Conservation (phyloP, 2,797 vertebrate genomes). For the Ciconia nigra region DNA sequence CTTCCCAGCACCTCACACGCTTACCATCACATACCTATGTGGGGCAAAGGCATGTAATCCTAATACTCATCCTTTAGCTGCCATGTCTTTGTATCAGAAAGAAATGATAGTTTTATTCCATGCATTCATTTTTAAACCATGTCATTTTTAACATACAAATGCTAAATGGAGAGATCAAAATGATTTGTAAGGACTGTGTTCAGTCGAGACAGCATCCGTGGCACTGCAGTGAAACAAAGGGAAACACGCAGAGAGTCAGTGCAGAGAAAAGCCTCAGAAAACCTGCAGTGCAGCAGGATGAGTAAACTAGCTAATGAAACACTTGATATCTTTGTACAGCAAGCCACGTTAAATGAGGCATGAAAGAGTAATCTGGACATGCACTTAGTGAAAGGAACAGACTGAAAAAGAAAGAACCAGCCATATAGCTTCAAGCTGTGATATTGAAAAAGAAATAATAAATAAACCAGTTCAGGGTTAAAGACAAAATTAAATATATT, state of each 20-base stretch:
- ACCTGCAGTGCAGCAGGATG: slow-evolving; percentile 61
- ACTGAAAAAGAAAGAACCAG: background rate
- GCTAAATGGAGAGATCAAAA: slow-evolving; percentile 1
- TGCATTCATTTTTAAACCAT: background rate
- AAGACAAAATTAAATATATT: background rate
- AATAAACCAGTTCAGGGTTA: background rate
- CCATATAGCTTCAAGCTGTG: slow-evolving; percentile 10
- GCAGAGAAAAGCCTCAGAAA: slow-evolving; percentile 46
- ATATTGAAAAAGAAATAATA: slow-evolving; percentile 4
- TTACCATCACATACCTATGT: fast-evolving
- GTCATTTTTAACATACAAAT: background rate
- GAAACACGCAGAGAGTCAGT: background rate
- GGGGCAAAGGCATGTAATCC: background rate
- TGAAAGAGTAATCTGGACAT: slow-evolving; percentile 58
- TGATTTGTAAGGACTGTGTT: background rate
- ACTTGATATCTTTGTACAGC: slow-evolving; percentile 48
- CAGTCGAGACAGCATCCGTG: background rate
- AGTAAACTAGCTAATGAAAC: slow-evolving; percentile 47
- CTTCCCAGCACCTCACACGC: background rate
- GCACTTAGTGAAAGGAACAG: slow-evolving; percentile 22
- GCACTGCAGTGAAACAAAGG: background rate
- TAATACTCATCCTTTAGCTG: background rate
- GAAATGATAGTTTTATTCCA: background rate
- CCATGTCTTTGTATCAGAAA: background rate
- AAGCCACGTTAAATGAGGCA: slow-evolving; percentile 54